Percentiles rank a stretch among this genome's conserved stretches.
Evolutionary conservation across 2,888 invertebrate genomes (phyloP).

Genomic region (Drosophila koepferae): DNA sequence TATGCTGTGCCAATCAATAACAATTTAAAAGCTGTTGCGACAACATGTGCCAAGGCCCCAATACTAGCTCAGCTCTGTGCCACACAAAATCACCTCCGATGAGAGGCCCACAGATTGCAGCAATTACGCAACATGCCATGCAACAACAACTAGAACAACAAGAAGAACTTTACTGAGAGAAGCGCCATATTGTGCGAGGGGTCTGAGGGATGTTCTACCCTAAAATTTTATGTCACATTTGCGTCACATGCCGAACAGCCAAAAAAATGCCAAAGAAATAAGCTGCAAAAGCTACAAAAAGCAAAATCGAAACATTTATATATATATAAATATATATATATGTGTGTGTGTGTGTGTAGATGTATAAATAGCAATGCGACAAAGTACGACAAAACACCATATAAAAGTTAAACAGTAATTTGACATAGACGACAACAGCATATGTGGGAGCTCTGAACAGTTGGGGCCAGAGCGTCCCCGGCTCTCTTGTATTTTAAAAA

Average conservation of each 20-base stretch:
- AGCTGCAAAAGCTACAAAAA: conserved; percentile 66
- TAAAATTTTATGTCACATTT: conserved; percentile 75
- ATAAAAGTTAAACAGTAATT: conserved; percentile 80
- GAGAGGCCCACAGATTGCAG: conserved; percentile 71
- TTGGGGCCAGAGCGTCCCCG: not conserved
- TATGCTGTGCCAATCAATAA: conserved; percentile 70
- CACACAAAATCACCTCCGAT: conserved; percentile 41
- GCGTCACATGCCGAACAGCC: conserved; percentile 71
- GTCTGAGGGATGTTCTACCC: conserved; percentile 56
- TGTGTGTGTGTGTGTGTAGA: conserved; percentile 16
- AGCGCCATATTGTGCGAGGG: conserved; percentile 67
- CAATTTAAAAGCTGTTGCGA: conserved; percentile 79
- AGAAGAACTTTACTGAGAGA: conserved; percentile 51
- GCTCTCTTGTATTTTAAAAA: conserved; percentile 55
- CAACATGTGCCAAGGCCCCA: conserved; percentile 69
- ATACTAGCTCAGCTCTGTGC: conserved; percentile 37
- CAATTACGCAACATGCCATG: conserved; percentile 76
- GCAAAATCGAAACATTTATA: conserved; percentile 31
- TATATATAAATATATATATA: conserved; percentile 52
- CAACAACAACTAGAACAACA: conserved; percentile 47
- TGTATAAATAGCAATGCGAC: conserved; percentile 70
- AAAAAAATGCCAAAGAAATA: conserved; percentile 78
- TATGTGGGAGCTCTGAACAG: conserved; percentile 56
- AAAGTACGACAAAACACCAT: conserved; percentile 72
- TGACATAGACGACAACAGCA: conserved; percentile 72